These are phyloP conservation scores for Phylloscopus trochilus DNA, from an alignment of 2,113 vertebrate species.

Conservation along the genomic window DNA sequence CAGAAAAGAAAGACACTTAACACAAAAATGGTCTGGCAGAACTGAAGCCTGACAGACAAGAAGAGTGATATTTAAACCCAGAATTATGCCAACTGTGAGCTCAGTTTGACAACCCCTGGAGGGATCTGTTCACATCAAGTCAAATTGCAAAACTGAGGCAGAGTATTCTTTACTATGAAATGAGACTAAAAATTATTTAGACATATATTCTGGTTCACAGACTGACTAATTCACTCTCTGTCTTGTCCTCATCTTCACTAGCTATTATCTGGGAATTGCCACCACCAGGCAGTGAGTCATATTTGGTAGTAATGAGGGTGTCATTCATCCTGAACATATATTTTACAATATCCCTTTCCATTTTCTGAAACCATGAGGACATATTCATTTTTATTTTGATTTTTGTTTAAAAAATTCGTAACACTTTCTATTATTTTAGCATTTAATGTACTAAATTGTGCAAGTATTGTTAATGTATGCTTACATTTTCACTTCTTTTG, in stretches of 20 bases:
- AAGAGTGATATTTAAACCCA: constrained; percentile 30
- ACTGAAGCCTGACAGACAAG: constrained; percentile 29
- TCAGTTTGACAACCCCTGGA: constrained; percentile 46
- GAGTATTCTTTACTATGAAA: constrained; percentile 32
- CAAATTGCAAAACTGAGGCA: constrained; percentile 42
- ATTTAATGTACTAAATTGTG: background rate
- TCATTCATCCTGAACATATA: constrained; percentile 3
- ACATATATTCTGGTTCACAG: constrained; percentile 49
- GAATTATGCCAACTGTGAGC: constrained; percentile 42
- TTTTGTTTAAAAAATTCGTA: background rate
- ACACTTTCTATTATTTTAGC: background rate
- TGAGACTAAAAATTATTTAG: constrained; percentile 49
- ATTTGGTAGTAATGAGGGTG: constrained; percentile 24
- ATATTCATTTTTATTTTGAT: background rate
- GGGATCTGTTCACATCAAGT: constrained; percentile 47
- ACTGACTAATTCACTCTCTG: constrained; percentile 19
- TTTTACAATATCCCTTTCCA: background rate
- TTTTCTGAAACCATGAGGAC: constrained; percentile 3
- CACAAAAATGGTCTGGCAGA: constrained; percentile 1
- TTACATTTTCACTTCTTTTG: background rate
- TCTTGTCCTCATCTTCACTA: background rate
- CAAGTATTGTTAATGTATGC: background rate
- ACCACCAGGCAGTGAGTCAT: constrained; percentile 1
- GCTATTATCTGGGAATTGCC: background rate
- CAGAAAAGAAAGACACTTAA: background rate